A percentile compares a stretch with the other conserved stretches of the same genome.
Evolutionary conservation across 2,113 vertebrate genomes (phyloP).

Genomic region (Paedocypris sp.): DNA sequence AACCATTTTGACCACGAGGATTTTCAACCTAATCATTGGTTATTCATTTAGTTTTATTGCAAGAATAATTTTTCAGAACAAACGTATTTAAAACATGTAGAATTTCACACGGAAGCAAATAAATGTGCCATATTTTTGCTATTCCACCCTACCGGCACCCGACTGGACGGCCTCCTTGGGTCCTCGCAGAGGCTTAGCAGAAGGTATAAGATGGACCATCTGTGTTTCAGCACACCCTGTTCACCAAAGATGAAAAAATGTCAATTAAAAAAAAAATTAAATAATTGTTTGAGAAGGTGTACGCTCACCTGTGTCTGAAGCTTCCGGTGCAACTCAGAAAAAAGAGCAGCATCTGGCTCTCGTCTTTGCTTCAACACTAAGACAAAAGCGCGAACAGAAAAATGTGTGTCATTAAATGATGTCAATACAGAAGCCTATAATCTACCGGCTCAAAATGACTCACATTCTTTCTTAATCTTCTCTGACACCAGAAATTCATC

Average conservation of each 20-base stretch:
- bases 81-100: too few relatives aligned
- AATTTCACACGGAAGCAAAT: too few relatives aligned
- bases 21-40: too few relatives aligned
- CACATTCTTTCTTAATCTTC: conserved; percentile 97
- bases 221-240: conserved; percentile 88
- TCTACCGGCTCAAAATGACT: conserved; percentile 45
- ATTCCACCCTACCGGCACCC: conserved; percentile 58
- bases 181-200: conserved; percentile 93
- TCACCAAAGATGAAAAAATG: conserved; percentile 4
- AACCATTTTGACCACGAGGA: too few relatives aligned
- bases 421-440: not conserved
- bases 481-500: conserved; percentile 95
- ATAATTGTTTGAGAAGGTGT: not conserved
- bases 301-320: conserved; percentile 81
- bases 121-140: too few relatives aligned
- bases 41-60: too few relatives aligned
- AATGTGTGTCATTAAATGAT: not conserved
- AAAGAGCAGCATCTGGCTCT: conserved; percentile 81
- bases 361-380: conserved; percentile 85
- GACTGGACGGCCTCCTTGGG: conserved; percentile 78
- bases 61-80: too few relatives aligned
- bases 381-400: not conserved
- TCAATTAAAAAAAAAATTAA: not conserved
- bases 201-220: conserved; percentile 94
- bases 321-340: conserved; percentile 91